Evolutionary conservation across 2,888 invertebrate genomes (phyloP), one percentile per base, ranked within the genome.

Genomic region (Thelaira solivaga): DNA sequence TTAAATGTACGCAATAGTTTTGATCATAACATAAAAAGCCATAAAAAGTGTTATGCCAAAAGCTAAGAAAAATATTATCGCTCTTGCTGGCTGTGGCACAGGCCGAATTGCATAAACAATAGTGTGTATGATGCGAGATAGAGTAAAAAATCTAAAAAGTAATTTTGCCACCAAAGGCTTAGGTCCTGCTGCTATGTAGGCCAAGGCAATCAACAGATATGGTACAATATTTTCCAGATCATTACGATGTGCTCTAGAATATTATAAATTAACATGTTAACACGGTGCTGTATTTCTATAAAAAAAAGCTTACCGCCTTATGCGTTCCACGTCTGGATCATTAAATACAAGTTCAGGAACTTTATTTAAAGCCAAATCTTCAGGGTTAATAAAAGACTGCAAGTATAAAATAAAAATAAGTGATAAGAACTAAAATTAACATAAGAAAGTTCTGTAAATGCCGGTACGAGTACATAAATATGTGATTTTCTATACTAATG

Each of bases 151-250:
- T 47, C 92, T 89, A 86, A 93, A 92, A 43, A 92, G 85, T 71
- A 90, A 85, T 24, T 89, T 86, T 6, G 93, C 92, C 11, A 90
- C 72, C 73, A 85, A 85, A 4, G 89, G 85, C 49, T 88, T 85
- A 0, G 93, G 93, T 53, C 90, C 89, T 0, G 91, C 91, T 62
- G 91, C 84, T 7, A 92, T 86, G 85, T 92, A 94, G 20, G 91
- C 86, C 39, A 91, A 86, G 18, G 91, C 91, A 72, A 91, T 87
- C 2, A 91, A 80, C 43, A 92, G 85, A 84, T 92, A 93, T 1
- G 92, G 89, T 4, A 91, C 86, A 71, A 93, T 92, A 86, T 93
- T 93, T 86, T 93, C 93, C 84, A 93, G 82, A 85, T 94, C 93
- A 83, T 94, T 93, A 82, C 90, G 90, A 85, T 93, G 93, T 10